phyloP scores from a whole-genome alignment of 2,888 invertebrate genomes.

The Dryobota labecula region DNA sequence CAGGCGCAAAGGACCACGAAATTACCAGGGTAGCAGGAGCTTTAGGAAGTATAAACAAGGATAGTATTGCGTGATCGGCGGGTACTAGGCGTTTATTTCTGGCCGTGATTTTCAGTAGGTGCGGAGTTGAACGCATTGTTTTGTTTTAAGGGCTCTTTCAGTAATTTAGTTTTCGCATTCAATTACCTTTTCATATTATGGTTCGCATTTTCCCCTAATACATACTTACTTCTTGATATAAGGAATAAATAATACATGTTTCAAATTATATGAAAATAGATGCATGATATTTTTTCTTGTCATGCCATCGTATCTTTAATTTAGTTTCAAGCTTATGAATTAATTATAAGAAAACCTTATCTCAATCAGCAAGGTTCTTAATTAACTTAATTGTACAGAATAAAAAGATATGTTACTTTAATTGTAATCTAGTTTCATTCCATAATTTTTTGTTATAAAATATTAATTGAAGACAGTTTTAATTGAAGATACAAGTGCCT shows the following conservation, averaged over 20 bases:
- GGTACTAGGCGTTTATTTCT: conserved; percentile 58
- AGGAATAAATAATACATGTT: neutral
- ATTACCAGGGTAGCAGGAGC: conserved; percentile 58
- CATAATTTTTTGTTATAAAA: conserved; percentile 39
- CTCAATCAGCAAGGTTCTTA: conserved; percentile 41
- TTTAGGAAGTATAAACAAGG: conserved; percentile 59
- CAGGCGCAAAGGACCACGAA: conserved; percentile 61
- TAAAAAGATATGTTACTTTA: conserved; percentile 46
- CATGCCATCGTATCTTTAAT: conserved; percentile 38
- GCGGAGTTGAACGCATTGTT: conserved; percentile 40
- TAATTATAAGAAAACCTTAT: conserved; percentile 50
- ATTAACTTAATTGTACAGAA: conserved; percentile 45
- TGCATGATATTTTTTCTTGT: conserved; percentile 17
- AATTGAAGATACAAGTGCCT: conserved; percentile 34
- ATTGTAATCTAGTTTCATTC: conserved; percentile 47
- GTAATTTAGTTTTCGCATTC: conserved; percentile 33
- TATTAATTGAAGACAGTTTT: conserved; percentile 44
- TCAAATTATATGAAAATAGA: neutral
- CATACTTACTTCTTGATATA: neutral
- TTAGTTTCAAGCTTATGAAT: conserved; percentile 36
- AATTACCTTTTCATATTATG: neutral
- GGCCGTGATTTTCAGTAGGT: conserved; percentile 58
- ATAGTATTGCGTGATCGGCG: conserved; percentile 60
- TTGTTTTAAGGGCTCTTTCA: conserved; percentile 38
- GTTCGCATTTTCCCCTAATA: neutral